Percentiles rank a stretch among this genome's conserved stretches.
These are phyloP conservation scores for Drosophila neocordata DNA, from an alignment of 1,140 invertebrate genomes.

Conservation along the genomic window DNA sequence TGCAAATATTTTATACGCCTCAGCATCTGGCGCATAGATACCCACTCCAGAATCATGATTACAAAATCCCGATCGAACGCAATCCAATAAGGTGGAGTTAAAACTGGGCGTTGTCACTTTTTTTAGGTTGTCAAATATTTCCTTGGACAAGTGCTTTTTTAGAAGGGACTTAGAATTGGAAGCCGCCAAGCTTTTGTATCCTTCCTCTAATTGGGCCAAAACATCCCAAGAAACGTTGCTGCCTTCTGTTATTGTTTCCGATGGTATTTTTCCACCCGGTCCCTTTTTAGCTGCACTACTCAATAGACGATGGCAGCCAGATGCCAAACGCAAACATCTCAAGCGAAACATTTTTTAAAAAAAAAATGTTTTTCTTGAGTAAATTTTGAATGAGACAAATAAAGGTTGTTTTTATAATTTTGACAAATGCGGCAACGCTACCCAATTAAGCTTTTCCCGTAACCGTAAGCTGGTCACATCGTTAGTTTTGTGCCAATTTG, in stretches of 20 bases:
- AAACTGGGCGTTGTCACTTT: slow-evolving; percentile 91
- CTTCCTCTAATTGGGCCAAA: slow-evolving; percentile 92
- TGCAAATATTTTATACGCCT: slow-evolving; percentile 94
- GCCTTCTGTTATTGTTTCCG: neutral
- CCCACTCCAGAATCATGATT: slow-evolving; percentile 95
- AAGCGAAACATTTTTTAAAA: neutral
- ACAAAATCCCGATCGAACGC: slow-evolving; percentile 94
- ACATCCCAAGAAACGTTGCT: slow-evolving; percentile 84
- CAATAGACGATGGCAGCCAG: neutral
- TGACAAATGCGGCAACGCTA: neutral
- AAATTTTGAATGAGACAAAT: no score
- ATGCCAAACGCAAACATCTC: no score
- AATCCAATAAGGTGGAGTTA: slow-evolving; percentile 93
- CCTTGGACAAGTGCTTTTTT: slow-evolving; percentile 95
- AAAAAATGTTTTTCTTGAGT: neutral
- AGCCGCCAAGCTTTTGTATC: slow-evolving; percentile 91
- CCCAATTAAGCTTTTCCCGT: neutral
- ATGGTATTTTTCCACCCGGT: neutral
- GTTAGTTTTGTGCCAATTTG: neutral
- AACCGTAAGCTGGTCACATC: neutral
- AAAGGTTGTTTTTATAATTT: neutral
- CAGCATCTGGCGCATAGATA: slow-evolving; percentile 97
- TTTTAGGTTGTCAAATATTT: slow-evolving; percentile 94
- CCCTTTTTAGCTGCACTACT: neutral
- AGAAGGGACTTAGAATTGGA: slow-evolving; percentile 96